Evolutionary conservation across 2,888 invertebrate species (phyloP).

Genomic region (Sinhomidia bicolor): DNA sequence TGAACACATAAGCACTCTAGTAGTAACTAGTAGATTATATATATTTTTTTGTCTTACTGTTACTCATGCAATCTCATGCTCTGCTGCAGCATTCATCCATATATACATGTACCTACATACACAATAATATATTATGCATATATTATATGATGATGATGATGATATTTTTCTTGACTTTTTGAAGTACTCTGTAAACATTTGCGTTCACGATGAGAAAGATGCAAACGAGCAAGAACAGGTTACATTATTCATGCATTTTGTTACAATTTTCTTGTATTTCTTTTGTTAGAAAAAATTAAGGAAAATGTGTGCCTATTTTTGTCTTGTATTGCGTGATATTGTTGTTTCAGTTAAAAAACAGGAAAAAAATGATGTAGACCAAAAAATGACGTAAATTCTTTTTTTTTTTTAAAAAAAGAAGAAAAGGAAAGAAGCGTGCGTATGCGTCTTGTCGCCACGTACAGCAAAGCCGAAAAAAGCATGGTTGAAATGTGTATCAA

Average conservation of each 20-base stretch:
- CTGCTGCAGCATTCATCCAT: constrained; percentile 26
- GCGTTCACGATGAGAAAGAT: constrained; percentile 52
- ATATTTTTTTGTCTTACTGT: constrained; percentile 61
- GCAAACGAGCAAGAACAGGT: constrained; percentile 70
- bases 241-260: constrained; percentile 67
- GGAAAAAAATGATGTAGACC: not conserved
- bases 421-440: constrained; percentile 33
- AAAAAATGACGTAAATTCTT: not conserved
- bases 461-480: constrained; percentile 38
- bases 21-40: no score
- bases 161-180: constrained; percentile 54
- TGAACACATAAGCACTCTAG: constrained; percentile 24
- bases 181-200: constrained; percentile 62
- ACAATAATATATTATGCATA: not conserved
- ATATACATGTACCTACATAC: not conserved
- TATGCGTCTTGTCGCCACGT: constrained; percentile 45
- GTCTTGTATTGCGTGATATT: constrained; percentile 5
- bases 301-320: constrained; percentile 39
- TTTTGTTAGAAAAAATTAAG: constrained; percentile 37
- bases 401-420: no score
- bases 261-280: not conserved
- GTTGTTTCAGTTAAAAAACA: not conserved
- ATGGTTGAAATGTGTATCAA: constrained; percentile 59
- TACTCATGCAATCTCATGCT: constrained; percentile 56
- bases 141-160: not conserved